Evolutionary conservation across 2,797 vertebrate genomes (phyloP).

Genomic region (Tympanoctomys barrerae): DNA sequence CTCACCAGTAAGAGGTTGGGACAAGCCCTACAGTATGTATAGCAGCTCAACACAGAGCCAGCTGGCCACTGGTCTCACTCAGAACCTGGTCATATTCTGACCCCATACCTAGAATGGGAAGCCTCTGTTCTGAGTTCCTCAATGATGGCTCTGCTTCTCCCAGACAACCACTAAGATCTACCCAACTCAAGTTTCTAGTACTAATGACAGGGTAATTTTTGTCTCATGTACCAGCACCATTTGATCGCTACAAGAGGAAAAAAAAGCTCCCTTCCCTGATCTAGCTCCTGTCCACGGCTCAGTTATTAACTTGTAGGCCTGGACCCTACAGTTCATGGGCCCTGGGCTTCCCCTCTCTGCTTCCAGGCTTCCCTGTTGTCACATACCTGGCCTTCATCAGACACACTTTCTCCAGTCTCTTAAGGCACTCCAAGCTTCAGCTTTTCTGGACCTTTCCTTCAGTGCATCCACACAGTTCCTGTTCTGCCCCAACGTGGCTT

Average conservation of each 20-base stretch:
- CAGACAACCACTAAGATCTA: not conserved
- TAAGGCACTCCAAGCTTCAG: not conserved
- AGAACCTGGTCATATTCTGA: not conserved
- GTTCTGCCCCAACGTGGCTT: not conserved
- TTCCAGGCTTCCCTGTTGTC: not conserved
- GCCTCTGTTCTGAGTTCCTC: not conserved
- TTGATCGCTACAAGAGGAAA: not conserved
- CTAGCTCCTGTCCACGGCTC: not conserved
- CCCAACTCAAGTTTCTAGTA: slow-evolving; percentile 1
- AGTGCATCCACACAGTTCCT: not conserved
- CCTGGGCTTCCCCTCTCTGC: not conserved
- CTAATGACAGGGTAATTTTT: slow-evolving; percentile 1
- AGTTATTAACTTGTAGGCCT: not conserved
- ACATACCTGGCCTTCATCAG: not conserved
- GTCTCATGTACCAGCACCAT: not conserved
- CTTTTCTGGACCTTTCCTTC: not conserved
- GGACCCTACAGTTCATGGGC: not conserved
- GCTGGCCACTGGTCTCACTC: not conserved
- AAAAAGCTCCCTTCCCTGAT: not conserved
- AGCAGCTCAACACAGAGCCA: not conserved
- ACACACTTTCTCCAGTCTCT: not conserved
- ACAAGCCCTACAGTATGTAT: not conserved
- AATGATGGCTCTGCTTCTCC: not conserved
- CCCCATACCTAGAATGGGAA: not conserved
- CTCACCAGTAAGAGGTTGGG: not conserved